Percentiles rank a stretch among this genome's conserved stretches.
Conservation (phyloP, 2,888 invertebrate genomes). For the Eretmocerus hayati region DNA sequence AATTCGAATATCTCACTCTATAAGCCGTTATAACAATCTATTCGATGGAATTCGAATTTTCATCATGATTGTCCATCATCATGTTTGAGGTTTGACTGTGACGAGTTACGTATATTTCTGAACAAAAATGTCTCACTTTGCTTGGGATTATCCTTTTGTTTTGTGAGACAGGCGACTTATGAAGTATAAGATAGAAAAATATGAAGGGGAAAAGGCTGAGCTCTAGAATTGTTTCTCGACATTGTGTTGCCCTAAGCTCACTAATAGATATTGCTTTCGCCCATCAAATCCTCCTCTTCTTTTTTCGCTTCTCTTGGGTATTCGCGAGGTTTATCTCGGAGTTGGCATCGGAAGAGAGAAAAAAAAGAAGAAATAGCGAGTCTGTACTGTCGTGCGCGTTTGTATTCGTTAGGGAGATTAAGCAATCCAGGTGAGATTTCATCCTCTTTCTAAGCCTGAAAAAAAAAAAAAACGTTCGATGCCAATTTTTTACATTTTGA, state of each 20-base stretch:
- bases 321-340: slow-evolving; percentile 3
- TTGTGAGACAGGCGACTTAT: too few species aligned
- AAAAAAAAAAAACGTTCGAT: neutral
- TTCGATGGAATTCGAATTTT: too few species aligned
- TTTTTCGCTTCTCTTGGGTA: neutral
- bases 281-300: slow-evolving; percentile 21
- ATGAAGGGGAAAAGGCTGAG: too few species aligned
- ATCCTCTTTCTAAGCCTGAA: neutral
- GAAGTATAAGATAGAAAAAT: too few species aligned
- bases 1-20: too few species aligned
- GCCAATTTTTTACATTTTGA: neutral
- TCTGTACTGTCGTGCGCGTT: neutral
- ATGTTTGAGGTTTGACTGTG: too few species aligned
- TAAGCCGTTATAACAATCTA: too few species aligned
- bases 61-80: too few species aligned
- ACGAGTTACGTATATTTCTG: too few species aligned
- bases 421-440: slow-evolving; percentile 11
- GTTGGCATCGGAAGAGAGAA: neutral
- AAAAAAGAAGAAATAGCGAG: neutral
- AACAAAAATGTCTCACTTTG: too few species aligned
- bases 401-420: slow-evolving; percentile 16
- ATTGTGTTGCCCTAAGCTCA: slow-evolving; percentile 24
- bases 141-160: too few species aligned
- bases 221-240: slow-evolving; percentile 32
- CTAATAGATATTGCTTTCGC: slow-evolving; percentile 38